A percentile compares a stretch with the other conserved stretches of the same genome.
These are phyloP conservation scores for Coranthus polyacanthus DNA, from an alignment of 2,797 vertebrate genomes.

Conservation along the genomic window DNA sequence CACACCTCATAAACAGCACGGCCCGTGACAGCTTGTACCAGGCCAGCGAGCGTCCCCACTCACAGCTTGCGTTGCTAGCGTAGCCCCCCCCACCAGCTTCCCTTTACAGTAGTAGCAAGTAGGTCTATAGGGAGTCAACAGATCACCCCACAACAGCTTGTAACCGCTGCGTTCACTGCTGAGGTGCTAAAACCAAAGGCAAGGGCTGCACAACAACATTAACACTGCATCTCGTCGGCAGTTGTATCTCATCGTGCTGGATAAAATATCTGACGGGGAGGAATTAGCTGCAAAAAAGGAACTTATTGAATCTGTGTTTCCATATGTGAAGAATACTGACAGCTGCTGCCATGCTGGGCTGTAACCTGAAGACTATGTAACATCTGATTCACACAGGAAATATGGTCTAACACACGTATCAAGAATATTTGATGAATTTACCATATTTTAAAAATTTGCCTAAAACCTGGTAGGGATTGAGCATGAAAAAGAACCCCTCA, in stretches of 20 bases:
- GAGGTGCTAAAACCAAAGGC: slow-evolving; percentile 78
- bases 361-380: slow-evolving; percentile 49
- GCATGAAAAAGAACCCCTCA: not conserved
- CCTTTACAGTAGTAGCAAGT: slow-evolving; percentile 60
- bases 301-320: slow-evolving; percentile 50
- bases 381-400: slow-evolving; percentile 47
- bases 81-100: slow-evolving; percentile 34
- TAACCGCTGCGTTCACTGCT: slow-evolving; percentile 67
- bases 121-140: slow-evolving; percentile 67
- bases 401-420: slow-evolving; percentile 31
- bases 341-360: slow-evolving; percentile 51
- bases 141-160: slow-evolving; percentile 76
- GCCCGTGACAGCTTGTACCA: slow-evolving; percentile 63
- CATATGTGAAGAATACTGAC: slow-evolving; percentile 54
- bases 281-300: slow-evolving; percentile 44
- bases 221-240: slow-evolving; percentile 55
- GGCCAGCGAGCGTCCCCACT: slow-evolving; percentile 54
- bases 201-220: slow-evolving; percentile 57
- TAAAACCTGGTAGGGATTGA: slow-evolving; percentile 5
- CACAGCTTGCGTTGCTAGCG: slow-evolving; percentile 61
- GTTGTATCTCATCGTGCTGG: slow-evolving; percentile 33
- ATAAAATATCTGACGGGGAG: slow-evolving; percentile 54
- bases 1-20: slow-evolving; percentile 50
- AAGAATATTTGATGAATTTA: slow-evolving; percentile 27
- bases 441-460: slow-evolving; percentile 13